Conservation (phyloP, 2,797 vertebrate genomes). For the Gymnopithys bicolor region DNA sequence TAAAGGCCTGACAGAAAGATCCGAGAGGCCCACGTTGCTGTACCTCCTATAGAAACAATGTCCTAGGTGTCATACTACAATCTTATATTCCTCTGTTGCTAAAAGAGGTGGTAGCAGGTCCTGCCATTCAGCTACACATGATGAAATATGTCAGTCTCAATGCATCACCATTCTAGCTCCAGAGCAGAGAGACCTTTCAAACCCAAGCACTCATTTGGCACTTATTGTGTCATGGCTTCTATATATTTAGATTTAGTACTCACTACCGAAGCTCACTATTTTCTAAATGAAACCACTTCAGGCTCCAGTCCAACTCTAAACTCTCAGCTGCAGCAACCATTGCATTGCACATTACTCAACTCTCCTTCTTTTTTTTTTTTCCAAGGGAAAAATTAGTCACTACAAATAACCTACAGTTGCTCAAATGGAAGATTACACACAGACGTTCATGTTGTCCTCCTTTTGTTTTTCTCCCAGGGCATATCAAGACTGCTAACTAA, state of each 20-base stretch:
- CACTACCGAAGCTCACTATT: slow-evolving; percentile 28
- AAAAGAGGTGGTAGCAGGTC: background rate
- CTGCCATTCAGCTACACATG: background rate
- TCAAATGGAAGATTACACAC: slow-evolving; percentile 1
- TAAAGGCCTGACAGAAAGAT: background rate
- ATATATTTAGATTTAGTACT: slow-evolving; percentile 6
- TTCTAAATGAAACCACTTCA: slow-evolving; percentile 31
- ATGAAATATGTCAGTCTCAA: background rate
- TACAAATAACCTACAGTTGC: background rate
- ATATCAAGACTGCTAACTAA: background rate
- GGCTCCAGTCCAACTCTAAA: slow-evolving; percentile 28
- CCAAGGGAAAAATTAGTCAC: slow-evolving; percentile 29
- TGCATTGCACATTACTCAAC: background rate
- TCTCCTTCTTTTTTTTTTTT: background rate
- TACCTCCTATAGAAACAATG: background rate
- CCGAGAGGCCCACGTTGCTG: background rate
- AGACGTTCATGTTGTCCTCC: background rate
- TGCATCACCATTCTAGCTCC: background rate
- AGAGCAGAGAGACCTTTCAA: background rate
- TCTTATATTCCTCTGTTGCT: background rate
- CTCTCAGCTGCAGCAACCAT: slow-evolving; percentile 5
- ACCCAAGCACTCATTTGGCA: background rate
- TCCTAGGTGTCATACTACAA: background rate
- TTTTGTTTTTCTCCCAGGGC: background rate
- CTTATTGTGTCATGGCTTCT: background rate